Conservation (phyloP, 2,113 vertebrate species). For the Poeciliopsis turrubarensis region DNA sequence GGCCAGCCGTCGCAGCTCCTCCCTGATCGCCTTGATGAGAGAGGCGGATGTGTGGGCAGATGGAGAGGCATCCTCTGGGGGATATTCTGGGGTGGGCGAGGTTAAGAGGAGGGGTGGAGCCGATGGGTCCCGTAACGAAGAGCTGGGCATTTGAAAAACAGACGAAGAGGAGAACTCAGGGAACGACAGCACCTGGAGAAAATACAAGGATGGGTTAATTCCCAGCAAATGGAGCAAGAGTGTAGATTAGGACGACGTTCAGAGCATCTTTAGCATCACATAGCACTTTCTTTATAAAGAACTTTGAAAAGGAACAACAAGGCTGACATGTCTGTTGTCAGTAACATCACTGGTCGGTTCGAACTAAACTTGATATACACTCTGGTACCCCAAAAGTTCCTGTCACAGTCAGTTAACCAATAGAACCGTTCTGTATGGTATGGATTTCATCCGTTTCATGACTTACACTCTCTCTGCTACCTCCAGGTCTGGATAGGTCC, state of each 20-base stretch:
- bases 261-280: not conserved
- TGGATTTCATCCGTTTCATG: not conserved
- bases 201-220: constrained; percentile 35
- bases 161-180: constrained; percentile 92
- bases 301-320: not conserved
- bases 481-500: constrained; percentile 77
- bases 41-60: constrained; percentile 93
- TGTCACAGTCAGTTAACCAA: not conserved
- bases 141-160: constrained; percentile 92
- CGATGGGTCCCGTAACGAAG: constrained; percentile 85
- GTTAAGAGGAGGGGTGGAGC: constrained; percentile 87
- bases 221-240: not conserved
- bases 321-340: not conserved
- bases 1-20: constrained; percentile 95
- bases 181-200: constrained; percentile 84
- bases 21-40: constrained; percentile 97
- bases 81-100: constrained; percentile 86
- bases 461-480: constrained; percentile 90
- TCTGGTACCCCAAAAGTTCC: not conserved
- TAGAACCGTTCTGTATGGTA: too few relatives aligned
- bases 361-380: not conserved
- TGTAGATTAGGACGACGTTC: not conserved
- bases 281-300: too few relatives aligned
- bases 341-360: not conserved
- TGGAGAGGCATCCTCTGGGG: constrained; percentile 88